A percentile compares a stretch with the other conserved stretches of the same genome.
Conservation (phyloP, 2,888 invertebrate species). For the Dynastes grantii region DNA sequence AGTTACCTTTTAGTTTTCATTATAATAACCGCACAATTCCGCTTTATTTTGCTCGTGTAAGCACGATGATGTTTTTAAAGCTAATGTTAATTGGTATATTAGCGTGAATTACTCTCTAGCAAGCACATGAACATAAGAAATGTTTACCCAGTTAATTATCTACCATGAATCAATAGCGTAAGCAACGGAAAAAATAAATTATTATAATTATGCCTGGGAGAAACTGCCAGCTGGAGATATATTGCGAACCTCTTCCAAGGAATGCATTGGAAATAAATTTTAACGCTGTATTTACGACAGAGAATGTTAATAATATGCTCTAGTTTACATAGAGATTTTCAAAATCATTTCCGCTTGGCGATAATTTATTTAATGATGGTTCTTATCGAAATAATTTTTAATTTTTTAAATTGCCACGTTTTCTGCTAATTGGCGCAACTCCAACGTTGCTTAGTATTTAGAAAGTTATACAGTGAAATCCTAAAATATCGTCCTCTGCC, state of each 20-base stretch:
- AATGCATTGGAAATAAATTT: conserved; percentile 15
- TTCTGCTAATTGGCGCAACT: no score
- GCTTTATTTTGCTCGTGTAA: conserved; percentile 23
- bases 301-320: conserved; percentile 29
- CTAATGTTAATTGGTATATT: conserved; percentile 63
- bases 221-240: conserved; percentile 9
- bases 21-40: conserved; percentile 35
- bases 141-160: conserved; percentile 29
- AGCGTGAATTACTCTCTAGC: not conserved
- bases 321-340: conserved; percentile 20
- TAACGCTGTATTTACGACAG: conserved; percentile 7
- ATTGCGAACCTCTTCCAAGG: conserved; percentile 19
- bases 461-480: no score
- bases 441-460: no score
- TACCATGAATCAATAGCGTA: conserved; percentile 30
- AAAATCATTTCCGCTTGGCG: conserved; percentile 31
- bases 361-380: conserved; percentile 33
- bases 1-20: conserved; percentile 31
- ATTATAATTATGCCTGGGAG: conserved; percentile 33
- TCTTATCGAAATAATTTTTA: no score
- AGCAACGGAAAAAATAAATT: conserved; percentile 30
- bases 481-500: no score
- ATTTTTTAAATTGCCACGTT: no score
- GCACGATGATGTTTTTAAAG: conserved; percentile 44
- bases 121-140: conserved; percentile 1